A percentile compares a stretch with the other conserved stretches of the same genome.
Conservation (phyloP, 1,140 invertebrate species). For the Cryptotermes secundus region DNA sequence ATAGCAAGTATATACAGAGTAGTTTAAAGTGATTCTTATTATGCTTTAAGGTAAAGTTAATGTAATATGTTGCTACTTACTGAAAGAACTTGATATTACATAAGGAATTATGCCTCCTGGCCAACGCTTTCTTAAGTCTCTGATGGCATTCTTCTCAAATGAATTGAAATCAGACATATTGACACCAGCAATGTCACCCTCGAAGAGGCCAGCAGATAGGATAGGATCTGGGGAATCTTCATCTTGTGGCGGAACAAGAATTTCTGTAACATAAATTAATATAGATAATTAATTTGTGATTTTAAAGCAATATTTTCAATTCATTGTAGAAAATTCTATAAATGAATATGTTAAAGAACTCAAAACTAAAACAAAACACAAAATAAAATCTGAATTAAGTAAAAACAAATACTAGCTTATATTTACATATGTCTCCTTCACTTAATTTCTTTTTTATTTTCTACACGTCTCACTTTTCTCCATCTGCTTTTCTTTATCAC, state of each 20-base stretch:
- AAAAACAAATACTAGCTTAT: too few species aligned
- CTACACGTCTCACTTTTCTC: too few species aligned
- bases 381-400: too few species aligned
- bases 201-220: constrained; percentile 45
- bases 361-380: too few species aligned
- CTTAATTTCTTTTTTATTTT: too few species aligned
- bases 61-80: constrained; percentile 36
- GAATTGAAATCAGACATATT: background rate
- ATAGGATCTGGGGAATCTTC: constrained; percentile 39
- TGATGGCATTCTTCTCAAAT: background rate
- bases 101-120: constrained; percentile 46
- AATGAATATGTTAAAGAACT: background rate
- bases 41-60: too few species aligned
- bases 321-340: background rate
- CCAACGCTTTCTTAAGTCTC: constrained; percentile 42
- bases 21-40: too few species aligned
- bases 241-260: constrained; percentile 28
- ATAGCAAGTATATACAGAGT: too few species aligned
- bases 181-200: constrained; percentile 44
- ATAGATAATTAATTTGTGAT: background rate
- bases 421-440: too few species aligned
- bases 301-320: background rate
- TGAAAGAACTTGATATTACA: constrained; percentile 44
- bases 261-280: constrained; percentile 24
- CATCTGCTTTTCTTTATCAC: too few species aligned